Percentiles rank a stretch among this genome's conserved stretches.
Evolutionary conservation across 2,113 vertebrate species (phyloP).

Genomic region (Anser cygnoides): DNA sequence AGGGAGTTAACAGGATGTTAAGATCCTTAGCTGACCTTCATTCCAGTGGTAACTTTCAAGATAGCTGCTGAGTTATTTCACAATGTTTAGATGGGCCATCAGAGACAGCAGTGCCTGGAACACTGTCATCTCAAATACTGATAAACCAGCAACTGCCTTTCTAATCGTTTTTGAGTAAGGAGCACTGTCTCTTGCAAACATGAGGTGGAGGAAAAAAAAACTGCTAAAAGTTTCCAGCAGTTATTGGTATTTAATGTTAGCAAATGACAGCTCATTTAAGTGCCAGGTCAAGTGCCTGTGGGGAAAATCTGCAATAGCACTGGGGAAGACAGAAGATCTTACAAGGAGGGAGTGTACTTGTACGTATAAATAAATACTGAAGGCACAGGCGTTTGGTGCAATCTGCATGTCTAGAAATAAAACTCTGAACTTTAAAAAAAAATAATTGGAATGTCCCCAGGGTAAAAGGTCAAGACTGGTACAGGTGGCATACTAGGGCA

Average conservation of each 20-base stretch:
- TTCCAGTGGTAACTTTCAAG: not conserved
- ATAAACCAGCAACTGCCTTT: not conserved
- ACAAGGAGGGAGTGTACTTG: not conserved
- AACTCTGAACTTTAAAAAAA: not conserved
- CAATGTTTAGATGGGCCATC: not conserved
- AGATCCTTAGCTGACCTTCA: not conserved
- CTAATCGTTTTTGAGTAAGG: not conserved
- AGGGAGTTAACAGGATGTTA: not conserved
- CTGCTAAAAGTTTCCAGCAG: not conserved
- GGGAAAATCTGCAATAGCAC: not conserved
- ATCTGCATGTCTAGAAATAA: not conserved
- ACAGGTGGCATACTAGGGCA: not conserved
- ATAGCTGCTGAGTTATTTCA: not conserved
- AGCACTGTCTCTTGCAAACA: not conserved
- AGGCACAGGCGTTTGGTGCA: not conserved
- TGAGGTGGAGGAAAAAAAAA: not conserved
- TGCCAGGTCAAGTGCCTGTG: not conserved
- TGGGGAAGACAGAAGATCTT: not conserved
- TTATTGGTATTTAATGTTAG: not conserved
- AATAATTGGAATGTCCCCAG: not conserved
- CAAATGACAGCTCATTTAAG: not conserved
- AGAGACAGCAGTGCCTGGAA: not conserved
- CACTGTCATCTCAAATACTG: not conserved
- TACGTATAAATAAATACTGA: not conserved
- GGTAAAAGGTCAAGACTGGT: not conserved